Percentiles rank a stretch among this genome's conserved stretches.
These are phyloP conservation scores for Elephas maximus DNA, from an alignment of 2,113 vertebrate genomes.

Conservation along the genomic window DNA sequence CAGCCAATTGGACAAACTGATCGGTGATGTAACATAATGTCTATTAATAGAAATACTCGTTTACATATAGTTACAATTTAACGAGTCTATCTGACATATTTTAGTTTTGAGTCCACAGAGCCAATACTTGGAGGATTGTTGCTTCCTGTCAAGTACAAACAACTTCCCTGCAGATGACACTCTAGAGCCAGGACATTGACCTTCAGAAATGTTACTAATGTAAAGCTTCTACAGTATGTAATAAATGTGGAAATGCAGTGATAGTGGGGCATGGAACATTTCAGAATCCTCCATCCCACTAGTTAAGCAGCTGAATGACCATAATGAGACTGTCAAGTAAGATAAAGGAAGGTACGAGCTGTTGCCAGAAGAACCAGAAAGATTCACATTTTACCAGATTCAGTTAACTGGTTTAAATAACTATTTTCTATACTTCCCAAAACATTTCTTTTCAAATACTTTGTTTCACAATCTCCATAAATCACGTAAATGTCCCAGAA, in stretches of 20 bases:
- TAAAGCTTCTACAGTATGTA: background rate
- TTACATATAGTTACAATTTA: background rate
- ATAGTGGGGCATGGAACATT: background rate
- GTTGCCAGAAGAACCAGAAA: background rate
- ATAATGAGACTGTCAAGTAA: background rate
- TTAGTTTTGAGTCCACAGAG: background rate
- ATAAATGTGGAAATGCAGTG: background rate
- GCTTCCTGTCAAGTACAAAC: background rate
- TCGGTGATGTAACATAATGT: background rate
- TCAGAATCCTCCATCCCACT: background rate
- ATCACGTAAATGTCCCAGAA: background rate
- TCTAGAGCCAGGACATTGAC: background rate
- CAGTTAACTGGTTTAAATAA: background rate
- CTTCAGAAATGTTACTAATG: background rate
- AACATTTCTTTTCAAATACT: constrained; percentile 26
- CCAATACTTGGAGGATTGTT: background rate
- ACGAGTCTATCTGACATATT: background rate
- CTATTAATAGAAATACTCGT: background rate
- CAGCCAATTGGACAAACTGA: background rate
- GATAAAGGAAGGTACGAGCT: background rate
- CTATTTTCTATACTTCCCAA: background rate
- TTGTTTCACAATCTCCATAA: background rate
- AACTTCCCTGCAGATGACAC: background rate
- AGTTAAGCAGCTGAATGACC: background rate
- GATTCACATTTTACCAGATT: background rate